Evolutionary conservation across 1,140 invertebrate species (phyloP).

Genomic region (Lutraria rhynchaena): DNA sequence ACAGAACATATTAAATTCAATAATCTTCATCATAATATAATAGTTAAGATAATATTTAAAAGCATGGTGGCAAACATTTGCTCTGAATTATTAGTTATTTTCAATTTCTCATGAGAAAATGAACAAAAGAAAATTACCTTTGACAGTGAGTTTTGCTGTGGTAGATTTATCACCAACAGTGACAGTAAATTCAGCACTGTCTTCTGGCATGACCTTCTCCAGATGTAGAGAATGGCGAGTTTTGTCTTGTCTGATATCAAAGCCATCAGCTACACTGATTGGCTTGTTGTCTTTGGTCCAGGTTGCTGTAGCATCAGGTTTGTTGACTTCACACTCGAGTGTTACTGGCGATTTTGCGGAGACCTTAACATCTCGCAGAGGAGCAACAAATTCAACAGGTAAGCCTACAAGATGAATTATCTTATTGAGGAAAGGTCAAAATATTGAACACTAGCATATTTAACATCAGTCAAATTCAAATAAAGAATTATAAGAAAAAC

Average conservation of each 20-base stretch:
- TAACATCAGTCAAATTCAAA: too few relatives aligned
- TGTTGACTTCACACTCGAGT: slow-evolving; percentile 84
- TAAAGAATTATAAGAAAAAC: too few relatives aligned
- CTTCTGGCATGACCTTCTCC: slow-evolving; percentile 86
- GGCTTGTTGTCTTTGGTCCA: slow-evolving; percentile 92
- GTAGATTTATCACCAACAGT: slow-evolving; percentile 87
- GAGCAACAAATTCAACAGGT: slow-evolving; percentile 72
- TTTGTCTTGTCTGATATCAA: slow-evolving; percentile 93
- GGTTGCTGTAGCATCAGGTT: slow-evolving; percentile 89
- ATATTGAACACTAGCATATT: too few relatives aligned
- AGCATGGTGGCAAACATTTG: too few relatives aligned
- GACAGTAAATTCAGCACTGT: slow-evolving; percentile 70
- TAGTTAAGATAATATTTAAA: too few relatives aligned
- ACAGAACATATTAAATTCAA: too few relatives aligned
- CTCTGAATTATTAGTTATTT: too few relatives aligned
- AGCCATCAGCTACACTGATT: slow-evolving; percentile 86
- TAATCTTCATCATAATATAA: too few relatives aligned
- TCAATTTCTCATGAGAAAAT: too few relatives aligned
- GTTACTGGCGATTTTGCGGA: slow-evolving; percentile 65
- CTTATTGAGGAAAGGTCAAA: too few relatives aligned
- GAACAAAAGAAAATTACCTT: too few relatives aligned
- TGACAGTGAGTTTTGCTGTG: slow-evolving; percentile 71
- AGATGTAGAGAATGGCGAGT: slow-evolving; percentile 88
- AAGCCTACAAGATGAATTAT: slow-evolving; percentile 63
- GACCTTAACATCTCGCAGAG: slow-evolving; percentile 70